Conservation (phyloP, 2,888 invertebrate species). For the Dicroscelio sp. region DNA sequence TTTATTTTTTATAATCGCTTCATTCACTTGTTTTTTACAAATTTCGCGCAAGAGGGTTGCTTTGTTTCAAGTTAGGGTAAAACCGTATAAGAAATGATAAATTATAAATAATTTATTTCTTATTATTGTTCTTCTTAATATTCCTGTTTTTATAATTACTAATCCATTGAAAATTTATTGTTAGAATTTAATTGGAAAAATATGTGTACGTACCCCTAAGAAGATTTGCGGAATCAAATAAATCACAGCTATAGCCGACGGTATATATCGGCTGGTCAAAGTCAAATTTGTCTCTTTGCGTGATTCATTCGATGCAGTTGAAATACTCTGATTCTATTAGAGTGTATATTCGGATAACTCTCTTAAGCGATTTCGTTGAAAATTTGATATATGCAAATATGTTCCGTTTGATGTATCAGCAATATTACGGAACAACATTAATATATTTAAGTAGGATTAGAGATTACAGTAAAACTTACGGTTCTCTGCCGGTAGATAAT, state of each 20-base stretch:
- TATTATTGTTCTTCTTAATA: background rate
- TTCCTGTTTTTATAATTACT: too few relatives aligned
- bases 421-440: too few relatives aligned
- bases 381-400: slow-evolving; percentile 47
- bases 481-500: too few relatives aligned
- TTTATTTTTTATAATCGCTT: too few relatives aligned
- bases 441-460: too few relatives aligned
- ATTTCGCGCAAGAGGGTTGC: slow-evolving; percentile 48
- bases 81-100: background rate
- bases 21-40: slow-evolving; percentile 72
- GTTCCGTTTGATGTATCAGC: background rate
- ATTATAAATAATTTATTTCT: too few relatives aligned
- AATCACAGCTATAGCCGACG: slow-evolving; percentile 56
- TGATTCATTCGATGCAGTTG: slow-evolving; percentile 40
- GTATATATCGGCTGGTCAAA: slow-evolving; percentile 50
- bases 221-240: slow-evolving; percentile 59
- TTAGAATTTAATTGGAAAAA: slow-evolving; percentile 48
- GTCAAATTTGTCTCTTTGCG: slow-evolving; percentile 39
- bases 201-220: slow-evolving; percentile 33
- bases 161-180: background rate
- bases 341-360: slow-evolving; percentile 53
- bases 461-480: too few relatives aligned
- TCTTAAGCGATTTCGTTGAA: slow-evolving; percentile 55
- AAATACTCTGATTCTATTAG: slow-evolving; percentile 58
- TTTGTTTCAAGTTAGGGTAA: slow-evolving; percentile 32